A percentile compares a stretch with the other conserved stretches of the same genome.
Evolutionary conservation across 2,113 vertebrate genomes (phyloP).

Genomic region (Phaetusa simplex): DNA sequence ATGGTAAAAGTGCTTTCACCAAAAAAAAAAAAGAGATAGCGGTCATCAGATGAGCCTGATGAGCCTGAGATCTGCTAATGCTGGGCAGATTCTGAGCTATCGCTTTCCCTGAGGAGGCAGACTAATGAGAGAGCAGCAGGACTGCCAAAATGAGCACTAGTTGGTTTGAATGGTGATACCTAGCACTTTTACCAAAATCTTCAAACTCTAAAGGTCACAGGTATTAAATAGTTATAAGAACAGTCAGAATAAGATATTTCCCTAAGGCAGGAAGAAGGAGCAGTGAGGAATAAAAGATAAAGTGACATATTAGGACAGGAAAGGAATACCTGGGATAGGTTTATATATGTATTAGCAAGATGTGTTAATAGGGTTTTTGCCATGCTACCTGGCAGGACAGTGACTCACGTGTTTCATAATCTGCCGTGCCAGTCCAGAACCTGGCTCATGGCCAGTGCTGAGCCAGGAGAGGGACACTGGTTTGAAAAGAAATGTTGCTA

Average conservation of each 20-base stretch:
- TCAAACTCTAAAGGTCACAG: neutral
- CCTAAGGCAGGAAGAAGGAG: neutral
- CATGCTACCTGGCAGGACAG: neutral
- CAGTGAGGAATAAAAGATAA: neutral
- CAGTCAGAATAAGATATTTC: neutral
- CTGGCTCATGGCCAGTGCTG: neutral
- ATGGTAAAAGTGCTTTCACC: neutral
- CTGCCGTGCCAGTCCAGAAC: neutral
- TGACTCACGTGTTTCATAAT: neutral
- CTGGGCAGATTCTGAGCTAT: neutral
- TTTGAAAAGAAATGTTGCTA: neutral
- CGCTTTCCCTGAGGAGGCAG: neutral
- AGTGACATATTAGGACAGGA: neutral
- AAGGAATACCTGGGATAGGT: neutral
- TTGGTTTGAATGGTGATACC: neutral
- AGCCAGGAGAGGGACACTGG: fast-evolving
- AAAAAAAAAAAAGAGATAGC: neutral
- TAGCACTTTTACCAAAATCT: neutral
- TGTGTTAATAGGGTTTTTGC: neutral
- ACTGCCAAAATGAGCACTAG: neutral
- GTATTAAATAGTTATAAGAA: neutral
- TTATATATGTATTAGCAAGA: neutral
- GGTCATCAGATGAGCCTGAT: neutral
- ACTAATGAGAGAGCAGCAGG: neutral
- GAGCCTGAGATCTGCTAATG: neutral